phyloP scores from a whole-genome alignment of 1,140 invertebrate genomes.

The Platyura marginata region DNA sequence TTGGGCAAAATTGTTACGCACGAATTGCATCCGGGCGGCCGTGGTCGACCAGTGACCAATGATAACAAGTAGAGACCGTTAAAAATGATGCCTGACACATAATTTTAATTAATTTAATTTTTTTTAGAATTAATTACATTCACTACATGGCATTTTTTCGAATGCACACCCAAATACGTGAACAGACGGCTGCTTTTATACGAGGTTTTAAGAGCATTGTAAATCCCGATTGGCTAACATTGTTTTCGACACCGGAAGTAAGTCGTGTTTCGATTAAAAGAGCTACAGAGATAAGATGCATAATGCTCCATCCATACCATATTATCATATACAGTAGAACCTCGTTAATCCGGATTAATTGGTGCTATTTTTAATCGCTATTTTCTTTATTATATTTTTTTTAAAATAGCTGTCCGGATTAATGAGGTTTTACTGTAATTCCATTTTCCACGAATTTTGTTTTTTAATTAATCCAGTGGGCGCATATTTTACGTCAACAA shows the following conservation, averaged over 20 bases:
- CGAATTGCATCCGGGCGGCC: constrained; percentile 85
- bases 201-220: constrained; percentile 91
- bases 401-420: too few relatives aligned
- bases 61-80: constrained; percentile 64
- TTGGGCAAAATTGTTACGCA: constrained; percentile 81
- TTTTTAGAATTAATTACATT: constrained; percentile 84
- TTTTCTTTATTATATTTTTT: too few relatives aligned
- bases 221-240: constrained; percentile 81
- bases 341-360: too few relatives aligned
- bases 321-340: too few relatives aligned
- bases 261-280: constrained; percentile 5
- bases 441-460: too few relatives aligned
- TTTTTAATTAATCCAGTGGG: too few relatives aligned
- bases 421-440: too few relatives aligned
- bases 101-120: not conserved
- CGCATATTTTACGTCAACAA: too few relatives aligned
- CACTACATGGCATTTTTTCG: constrained; percentile 97
- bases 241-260: constrained; percentile 95
- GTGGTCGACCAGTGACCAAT: constrained; percentile 82
- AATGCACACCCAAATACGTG: constrained; percentile 92
- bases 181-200: constrained; percentile 92
- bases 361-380: too few relatives aligned
- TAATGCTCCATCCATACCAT: too few relatives aligned
- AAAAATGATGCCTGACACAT: not conserved
- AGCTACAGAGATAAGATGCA: too few relatives aligned